A percentile compares a stretch with the other conserved stretches of the same genome.
Evolutionary conservation across 2,888 invertebrate species (phyloP).

Genomic region (Lasioglossum vierecki): DNA sequence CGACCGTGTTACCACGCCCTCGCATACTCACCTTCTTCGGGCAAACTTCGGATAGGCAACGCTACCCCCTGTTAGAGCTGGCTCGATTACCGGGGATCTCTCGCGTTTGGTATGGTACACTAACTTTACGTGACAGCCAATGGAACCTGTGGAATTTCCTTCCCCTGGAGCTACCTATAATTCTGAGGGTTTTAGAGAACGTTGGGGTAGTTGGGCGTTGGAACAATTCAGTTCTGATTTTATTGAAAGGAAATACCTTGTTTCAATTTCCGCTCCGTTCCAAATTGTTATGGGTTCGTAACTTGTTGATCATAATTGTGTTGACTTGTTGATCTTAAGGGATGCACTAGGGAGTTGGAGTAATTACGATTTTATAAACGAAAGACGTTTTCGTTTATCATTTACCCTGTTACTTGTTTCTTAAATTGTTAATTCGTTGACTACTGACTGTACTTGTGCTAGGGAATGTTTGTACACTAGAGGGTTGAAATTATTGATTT

Average conservation of each 20-base stretch:
- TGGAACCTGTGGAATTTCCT: background rate
- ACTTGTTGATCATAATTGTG: background rate
- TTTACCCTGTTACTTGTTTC: background rate
- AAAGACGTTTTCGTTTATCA: background rate
- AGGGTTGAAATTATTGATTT: background rate
- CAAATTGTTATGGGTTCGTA: background rate
- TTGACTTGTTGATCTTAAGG: background rate
- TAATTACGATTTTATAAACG: background rate
- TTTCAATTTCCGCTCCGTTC: background rate
- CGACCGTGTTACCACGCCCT: background rate
- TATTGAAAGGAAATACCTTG: background rate
- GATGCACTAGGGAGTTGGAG: background rate
- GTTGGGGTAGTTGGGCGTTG: background rate
- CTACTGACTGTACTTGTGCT: too few relatives aligned
- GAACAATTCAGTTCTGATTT: background rate
- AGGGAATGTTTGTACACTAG: too few relatives aligned
- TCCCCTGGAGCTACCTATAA: background rate
- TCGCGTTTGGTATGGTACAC: background rate
- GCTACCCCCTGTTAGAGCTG: background rate
- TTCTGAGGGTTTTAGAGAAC: background rate
- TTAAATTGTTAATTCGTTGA: background rate
- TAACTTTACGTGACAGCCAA: constrained; percentile 18
- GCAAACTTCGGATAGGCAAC: background rate
- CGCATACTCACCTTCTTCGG: background rate
- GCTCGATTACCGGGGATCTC: background rate